Base-by-base conservation (phyloP, 2,888 invertebrate genomes). In the Sinotaia quadrata region DNA sequence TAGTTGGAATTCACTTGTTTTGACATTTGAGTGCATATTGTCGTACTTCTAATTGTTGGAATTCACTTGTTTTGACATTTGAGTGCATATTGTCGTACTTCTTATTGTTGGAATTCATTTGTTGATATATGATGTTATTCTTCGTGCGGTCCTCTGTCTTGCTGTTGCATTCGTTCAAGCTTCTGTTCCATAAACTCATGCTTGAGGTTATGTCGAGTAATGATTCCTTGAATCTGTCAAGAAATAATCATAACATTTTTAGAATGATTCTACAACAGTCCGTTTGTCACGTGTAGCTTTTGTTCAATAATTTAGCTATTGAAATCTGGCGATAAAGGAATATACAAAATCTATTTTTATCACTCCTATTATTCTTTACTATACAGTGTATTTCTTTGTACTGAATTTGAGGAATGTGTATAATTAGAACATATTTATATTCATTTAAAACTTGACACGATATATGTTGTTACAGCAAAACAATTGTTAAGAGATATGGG, bases 141-240 rank as follows among this genome's bases (percentile, higher is more conserved):
- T 15, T 21, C 24, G 1, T 37, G 63, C 15, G 36, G 52, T 18
- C 12, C 7, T 34, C 36, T 36, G 29, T 58, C 36, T 12, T 47
- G 47, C 27, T 63, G 37, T 12, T 67, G 66, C 7, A 61, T 60
- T 47, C 41, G 68, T 34, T 72, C 69, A n/a, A 68, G 61, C 37
- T 66, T 36, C 49, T 67, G 57, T 37, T 81, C 77, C 27, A 82
- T 67, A 59, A 68, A 77, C 54, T 81, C 79, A 59, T 81, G 81
- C 2, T 78, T 83, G 27, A 83, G 72, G 60, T 83, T 83, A 47
- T 83, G 83, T 41, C 83, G 71, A 3, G 83, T 83, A 8, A 83
- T 75, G 33, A 83, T 77, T n/a, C 81, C 83, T 31, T 75, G 72
- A 7, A 83, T 69, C 81, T 82, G 75, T 49, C 74, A 78, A 52